Percentiles rank a stretch among this genome's conserved stretches.
Evolutionary conservation across 2,797 vertebrate genomes (phyloP).

Genomic region (Avahi laniger): DNA sequence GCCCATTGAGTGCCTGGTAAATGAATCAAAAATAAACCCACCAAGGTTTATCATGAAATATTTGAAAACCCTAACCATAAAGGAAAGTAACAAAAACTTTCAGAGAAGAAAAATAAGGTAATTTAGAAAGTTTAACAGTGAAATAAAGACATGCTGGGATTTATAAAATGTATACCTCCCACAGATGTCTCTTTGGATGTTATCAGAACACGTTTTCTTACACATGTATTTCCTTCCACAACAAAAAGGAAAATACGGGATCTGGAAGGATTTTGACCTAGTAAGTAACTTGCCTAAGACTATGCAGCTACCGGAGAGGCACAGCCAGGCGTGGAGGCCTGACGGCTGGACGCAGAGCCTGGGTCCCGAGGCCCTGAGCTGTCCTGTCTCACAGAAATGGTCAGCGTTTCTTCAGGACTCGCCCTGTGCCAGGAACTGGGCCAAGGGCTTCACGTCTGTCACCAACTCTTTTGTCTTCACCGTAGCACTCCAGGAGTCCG

Average conservation of each 20-base stretch:
- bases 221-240: not conserved
- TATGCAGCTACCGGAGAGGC: not conserved
- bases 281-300: not conserved
- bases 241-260: not conserved
- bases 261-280: not conserved
- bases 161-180: not conserved
- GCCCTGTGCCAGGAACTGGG: too few relatives aligned
- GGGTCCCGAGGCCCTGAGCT: not conserved
- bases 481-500: fast-evolving
- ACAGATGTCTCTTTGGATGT: not conserved
- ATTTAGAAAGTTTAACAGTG: not conserved
- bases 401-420: too few relatives aligned
- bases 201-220: not conserved
- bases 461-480: not conserved
- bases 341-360: too few relatives aligned
- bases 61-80: not conserved
- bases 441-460: not conserved
- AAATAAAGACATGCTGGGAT: not conserved
- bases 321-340: not conserved
- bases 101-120: not conserved
- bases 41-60: not conserved
- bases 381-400: not conserved
- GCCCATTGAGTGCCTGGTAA: not conserved
- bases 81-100: not conserved
- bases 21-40: not conserved